phyloP scores from a whole-genome alignment of 2,113 vertebrate genomes.

The Hemiprocne comata region DNA sequence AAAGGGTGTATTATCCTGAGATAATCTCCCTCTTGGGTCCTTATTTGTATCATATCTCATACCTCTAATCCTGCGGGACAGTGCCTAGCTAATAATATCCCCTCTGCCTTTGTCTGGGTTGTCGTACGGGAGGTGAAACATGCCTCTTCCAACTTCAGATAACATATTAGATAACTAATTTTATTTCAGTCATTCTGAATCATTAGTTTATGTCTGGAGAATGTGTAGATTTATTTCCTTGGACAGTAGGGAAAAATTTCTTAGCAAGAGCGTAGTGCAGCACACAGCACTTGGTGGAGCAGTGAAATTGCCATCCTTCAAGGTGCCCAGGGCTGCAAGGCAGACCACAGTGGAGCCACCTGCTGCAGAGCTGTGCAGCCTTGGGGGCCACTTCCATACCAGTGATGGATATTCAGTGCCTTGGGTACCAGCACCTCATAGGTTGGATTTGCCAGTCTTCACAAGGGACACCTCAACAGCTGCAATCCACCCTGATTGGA shows the following conservation, averaged over 20 bases:
- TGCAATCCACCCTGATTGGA: not conserved
- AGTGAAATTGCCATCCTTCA: not conserved
- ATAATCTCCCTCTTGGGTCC: constrained; percentile 48
- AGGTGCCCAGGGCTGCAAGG: not conserved
- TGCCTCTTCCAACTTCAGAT: not conserved
- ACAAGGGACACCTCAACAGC: not conserved
- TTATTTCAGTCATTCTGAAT: not conserved
- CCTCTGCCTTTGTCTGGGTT: not conserved
- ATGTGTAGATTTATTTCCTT: not conserved
- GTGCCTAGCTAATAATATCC: constrained; percentile 32
- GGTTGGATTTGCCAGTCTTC: not conserved
- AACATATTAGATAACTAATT: not conserved
- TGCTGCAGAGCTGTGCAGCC: not conserved
- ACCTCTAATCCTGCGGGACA: constrained; percentile 42
- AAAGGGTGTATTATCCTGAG: constrained; percentile 56
- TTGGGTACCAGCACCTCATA: not conserved
- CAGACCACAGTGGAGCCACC: not conserved
- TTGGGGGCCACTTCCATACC: not conserved
- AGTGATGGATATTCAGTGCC: not conserved
- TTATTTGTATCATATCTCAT: constrained; percentile 40
- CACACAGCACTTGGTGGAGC: not conserved
- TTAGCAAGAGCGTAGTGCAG: not conserved
- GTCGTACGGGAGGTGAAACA: not conserved
- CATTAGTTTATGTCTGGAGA: not conserved
- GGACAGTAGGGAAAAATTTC: not conserved